Percentiles rank a stretch among this genome's conserved stretches.
These are phyloP conservation scores for Nothoprocta perdicaria DNA, from an alignment of 2,113 vertebrate species.

Conservation along the genomic window DNA sequence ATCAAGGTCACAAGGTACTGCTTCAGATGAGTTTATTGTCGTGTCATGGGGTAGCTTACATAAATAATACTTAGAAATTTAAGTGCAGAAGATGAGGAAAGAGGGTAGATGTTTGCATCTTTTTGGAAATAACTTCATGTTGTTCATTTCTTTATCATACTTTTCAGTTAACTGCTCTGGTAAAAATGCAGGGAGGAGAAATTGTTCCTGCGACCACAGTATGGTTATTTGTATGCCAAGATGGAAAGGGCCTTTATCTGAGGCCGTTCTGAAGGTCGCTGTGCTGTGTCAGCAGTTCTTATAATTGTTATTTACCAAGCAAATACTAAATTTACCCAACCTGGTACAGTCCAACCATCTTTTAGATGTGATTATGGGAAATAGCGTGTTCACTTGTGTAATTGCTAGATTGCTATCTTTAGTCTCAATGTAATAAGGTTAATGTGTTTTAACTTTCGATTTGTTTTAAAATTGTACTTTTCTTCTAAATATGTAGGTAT, in stretches of 20 bases:
- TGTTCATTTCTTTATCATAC: background rate
- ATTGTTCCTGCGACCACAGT: background rate
- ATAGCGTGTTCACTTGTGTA: background rate
- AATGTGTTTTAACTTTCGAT: background rate
- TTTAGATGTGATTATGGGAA: background rate
- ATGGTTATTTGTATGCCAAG: background rate
- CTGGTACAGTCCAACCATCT: background rate
- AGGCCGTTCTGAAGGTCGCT: background rate
- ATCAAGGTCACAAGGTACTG: constrained; percentile 96
- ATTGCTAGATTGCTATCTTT: background rate
- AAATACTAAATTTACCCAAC: background rate
- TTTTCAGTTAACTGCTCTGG: background rate
- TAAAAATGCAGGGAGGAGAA: background rate
- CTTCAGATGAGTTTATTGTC: background rate
- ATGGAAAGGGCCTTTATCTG: background rate
- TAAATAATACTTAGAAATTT: background rate
- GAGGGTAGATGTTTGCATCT: background rate
- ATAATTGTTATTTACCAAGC: background rate
- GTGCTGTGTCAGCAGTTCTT: background rate
- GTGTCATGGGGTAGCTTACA: background rate
- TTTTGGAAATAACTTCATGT: background rate
- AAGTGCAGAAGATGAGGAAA: background rate
- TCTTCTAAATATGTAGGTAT: background rate
- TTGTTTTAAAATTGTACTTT: background rate
- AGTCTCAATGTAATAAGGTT: background rate